Conservation (phyloP, 1,140 invertebrate species). For the Drosophila paulistorum region DNA sequence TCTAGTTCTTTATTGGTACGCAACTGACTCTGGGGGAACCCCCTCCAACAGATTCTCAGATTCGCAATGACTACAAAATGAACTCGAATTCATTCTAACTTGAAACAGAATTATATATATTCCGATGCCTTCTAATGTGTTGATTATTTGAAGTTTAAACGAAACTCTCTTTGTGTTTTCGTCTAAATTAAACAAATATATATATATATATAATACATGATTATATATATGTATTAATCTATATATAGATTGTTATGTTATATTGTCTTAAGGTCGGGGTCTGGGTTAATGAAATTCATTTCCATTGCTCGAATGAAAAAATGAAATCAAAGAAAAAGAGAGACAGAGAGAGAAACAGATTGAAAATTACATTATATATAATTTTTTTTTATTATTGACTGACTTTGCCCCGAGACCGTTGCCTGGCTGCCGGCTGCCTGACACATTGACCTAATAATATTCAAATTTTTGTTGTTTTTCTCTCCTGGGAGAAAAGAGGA, state of each 20-base stretch:
- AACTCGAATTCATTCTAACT: no score
- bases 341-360: slow-evolving; percentile 24
- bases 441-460: slow-evolving; percentile 78
- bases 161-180: no score
- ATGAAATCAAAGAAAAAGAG: neutral
- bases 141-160: no score
- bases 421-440: slow-evolving; percentile 26
- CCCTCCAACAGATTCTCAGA: no score
- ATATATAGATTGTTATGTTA: slow-evolving; percentile 18
- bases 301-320: slow-evolving; percentile 27
- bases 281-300: slow-evolving; percentile 79
- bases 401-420: slow-evolving; percentile 29
- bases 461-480: slow-evolving; percentile 38
- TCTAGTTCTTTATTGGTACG: no score
- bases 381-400: slow-evolving; percentile 54
- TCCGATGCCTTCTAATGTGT: no score
- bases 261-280: slow-evolving; percentile 60
- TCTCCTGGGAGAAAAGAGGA: neutral
- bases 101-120: no score
- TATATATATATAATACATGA: no score
- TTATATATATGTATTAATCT: slow-evolving; percentile 29
- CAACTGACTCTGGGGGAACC: no score
- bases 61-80: no score
- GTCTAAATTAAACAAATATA: no score
- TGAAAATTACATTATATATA: neutral